Percentiles rank a stretch among this genome's conserved stretches.
phyloP scores from a whole-genome alignment of 2,797 vertebrate genomes.

The Harpagifer antarcticus region DNA sequence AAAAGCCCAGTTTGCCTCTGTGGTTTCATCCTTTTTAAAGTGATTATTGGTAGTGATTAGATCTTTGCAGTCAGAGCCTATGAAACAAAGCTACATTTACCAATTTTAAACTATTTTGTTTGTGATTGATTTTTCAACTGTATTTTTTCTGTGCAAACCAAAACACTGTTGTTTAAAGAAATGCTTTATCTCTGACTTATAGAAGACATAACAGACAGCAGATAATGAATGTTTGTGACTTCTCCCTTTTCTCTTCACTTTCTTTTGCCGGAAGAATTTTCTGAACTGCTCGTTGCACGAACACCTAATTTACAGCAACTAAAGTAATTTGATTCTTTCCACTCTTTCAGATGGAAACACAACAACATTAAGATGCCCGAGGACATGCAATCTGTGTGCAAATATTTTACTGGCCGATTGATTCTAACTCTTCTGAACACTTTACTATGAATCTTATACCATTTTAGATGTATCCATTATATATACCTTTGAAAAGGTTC shows the following conservation, averaged over 20 bases:
- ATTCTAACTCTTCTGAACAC: background rate
- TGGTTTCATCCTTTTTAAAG: constrained; percentile 12
- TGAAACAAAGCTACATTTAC: background rate
- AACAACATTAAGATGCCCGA: background rate
- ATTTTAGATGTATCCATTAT: background rate
- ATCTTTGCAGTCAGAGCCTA: background rate
- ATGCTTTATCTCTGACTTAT: background rate
- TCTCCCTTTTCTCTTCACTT: background rate
- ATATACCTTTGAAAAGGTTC: background rate
- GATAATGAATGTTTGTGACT: background rate
- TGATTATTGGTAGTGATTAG: background rate
- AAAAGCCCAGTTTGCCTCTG: constrained; percentile 12
- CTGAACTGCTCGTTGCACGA: background rate
- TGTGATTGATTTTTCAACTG: background rate
- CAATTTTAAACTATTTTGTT: background rate
- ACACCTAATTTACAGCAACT: background rate
- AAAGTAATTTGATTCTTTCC: background rate
- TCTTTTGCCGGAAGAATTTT: background rate
- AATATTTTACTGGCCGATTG: background rate
- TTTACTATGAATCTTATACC: background rate
- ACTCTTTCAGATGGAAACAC: constrained; percentile 14
- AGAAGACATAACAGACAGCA: background rate
- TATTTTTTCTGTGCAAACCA: background rate
- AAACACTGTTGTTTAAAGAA: background rate
- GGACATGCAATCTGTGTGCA: background rate